phyloP scores from a whole-genome alignment of 2,113 vertebrate species.

The Microcebus tavaratra region DNA sequence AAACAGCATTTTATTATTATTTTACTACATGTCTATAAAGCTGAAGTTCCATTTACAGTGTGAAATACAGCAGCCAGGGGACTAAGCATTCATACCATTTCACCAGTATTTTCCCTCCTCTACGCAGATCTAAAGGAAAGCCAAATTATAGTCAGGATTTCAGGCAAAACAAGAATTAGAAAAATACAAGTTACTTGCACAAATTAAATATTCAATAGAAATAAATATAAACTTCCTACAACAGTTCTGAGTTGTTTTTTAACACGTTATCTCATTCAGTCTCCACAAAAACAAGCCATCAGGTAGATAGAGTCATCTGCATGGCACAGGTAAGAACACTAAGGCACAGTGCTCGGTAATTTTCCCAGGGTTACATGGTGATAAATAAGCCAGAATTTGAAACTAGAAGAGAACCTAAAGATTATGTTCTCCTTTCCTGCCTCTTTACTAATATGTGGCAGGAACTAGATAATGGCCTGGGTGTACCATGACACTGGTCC shows the following conservation, averaged over 20 bases:
- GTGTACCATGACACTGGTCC: neutral
- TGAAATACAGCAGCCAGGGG: neutral
- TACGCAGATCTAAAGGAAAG: neutral
- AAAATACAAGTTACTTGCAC: neutral
- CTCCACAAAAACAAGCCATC: neutral
- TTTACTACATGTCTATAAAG: neutral
- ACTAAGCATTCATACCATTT: neutral
- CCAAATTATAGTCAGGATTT: neutral
- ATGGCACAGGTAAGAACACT: neutral
- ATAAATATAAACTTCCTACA: neutral
- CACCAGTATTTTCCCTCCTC: neutral
- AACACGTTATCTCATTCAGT: neutral
- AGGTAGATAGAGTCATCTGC: neutral
- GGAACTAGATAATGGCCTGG: neutral
- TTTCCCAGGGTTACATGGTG: neutral
- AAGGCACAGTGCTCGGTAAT: neutral
- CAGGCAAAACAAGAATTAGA: neutral
- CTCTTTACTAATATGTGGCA: neutral
- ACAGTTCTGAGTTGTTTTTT: neutral
- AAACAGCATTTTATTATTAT: neutral
- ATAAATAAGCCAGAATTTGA: neutral
- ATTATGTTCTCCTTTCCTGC: neutral
- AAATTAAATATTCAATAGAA: neutral
- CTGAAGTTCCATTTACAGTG: neutral
- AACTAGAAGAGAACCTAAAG: neutral